Evolutionary conservation across 2,888 invertebrate genomes (phyloP).

Genomic region (Boloria selene): DNA sequence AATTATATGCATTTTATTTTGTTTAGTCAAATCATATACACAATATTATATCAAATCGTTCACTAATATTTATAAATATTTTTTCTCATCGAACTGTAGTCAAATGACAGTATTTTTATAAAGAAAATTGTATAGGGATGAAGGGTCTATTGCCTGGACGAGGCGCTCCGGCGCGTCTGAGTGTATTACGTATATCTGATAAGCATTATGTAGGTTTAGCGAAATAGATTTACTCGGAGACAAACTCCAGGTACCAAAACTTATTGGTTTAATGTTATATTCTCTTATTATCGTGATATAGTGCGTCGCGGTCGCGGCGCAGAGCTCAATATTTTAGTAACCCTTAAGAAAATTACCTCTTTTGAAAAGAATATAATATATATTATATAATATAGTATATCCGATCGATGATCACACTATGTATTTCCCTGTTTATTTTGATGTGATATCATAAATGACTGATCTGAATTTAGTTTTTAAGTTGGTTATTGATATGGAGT

Average conservation of each 20-base stretch:
- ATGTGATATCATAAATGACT: constrained; percentile 85
- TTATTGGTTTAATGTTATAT: constrained; percentile 81
- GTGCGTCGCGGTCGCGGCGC: constrained; percentile 74
- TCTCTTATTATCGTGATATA: constrained; percentile 81
- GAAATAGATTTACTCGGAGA: constrained; percentile 79
- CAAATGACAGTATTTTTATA: constrained; percentile 84
- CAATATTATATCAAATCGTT: constrained; percentile 77
- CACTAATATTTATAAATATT: constrained; percentile 73
- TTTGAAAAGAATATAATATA: constrained; percentile 79
- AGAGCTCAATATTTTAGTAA: constrained; percentile 83
- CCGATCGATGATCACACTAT: constrained; percentile 77
- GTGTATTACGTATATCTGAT: constrained; percentile 77
- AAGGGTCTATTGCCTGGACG: constrained; percentile 71
- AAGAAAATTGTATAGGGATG: constrained; percentile 78
- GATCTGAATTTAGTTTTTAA: constrained; percentile 84
- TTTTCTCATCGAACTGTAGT: constrained; percentile 82
- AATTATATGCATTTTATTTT: constrained; percentile 82
- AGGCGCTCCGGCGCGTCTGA: constrained; percentile 41
- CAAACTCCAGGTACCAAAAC: constrained; percentile 78
- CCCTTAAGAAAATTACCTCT: constrained; percentile 83
- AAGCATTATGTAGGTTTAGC: constrained; percentile 84
- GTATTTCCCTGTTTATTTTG: constrained; percentile 83
- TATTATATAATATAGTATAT: constrained; percentile 69
- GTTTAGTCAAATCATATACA: constrained; percentile 81
- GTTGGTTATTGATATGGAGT: constrained; percentile 82